phyloP scores from a whole-genome alignment of 1,140 invertebrate species.

The Aporrectodea caliginosa region DNA sequence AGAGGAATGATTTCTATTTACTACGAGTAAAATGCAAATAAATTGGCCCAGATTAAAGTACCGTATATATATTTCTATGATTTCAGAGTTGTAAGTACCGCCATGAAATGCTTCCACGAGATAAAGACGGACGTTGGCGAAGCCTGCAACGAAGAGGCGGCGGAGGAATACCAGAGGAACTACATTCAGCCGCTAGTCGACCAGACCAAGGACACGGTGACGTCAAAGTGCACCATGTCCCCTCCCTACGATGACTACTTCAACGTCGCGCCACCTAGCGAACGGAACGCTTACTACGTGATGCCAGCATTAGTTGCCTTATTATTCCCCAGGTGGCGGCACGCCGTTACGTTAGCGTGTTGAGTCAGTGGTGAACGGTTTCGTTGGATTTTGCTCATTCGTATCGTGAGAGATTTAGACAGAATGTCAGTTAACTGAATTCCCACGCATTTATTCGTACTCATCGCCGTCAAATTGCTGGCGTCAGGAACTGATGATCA shows the following conservation, averaged over 20 bases:
- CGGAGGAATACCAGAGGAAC: constrained; percentile 14
- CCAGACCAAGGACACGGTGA: constrained; percentile 8
- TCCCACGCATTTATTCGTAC: too few relatives aligned
- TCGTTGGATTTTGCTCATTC: too few relatives aligned
- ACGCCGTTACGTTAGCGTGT: neutral
- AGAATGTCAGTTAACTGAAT: too few relatives aligned
- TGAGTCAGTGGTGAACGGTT: neutral
- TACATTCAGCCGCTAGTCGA: constrained; percentile 17
- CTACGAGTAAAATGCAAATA: too few relatives aligned
- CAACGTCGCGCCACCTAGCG: constrained; percentile 4
- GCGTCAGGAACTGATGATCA: too few relatives aligned
- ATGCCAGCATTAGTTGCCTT: neutral
- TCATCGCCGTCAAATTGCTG: too few relatives aligned
- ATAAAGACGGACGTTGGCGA: constrained; percentile 19
- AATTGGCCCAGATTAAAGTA: too few relatives aligned
- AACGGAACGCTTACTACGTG: neutral
- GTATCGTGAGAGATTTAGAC: too few relatives aligned
- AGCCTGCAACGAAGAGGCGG: constrained; percentile 16
- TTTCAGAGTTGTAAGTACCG: constrained; percentile 8
- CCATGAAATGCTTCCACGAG: constrained; percentile 14
- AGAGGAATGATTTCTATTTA: too few relatives aligned
- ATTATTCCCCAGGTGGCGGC: neutral
- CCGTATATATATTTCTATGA: too few relatives aligned
- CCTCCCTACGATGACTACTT: constrained; percentile 20
- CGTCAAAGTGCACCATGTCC: neutral